Conservation (phyloP, 2,888 invertebrate species). For the Eupelmus urozonus region DNA sequence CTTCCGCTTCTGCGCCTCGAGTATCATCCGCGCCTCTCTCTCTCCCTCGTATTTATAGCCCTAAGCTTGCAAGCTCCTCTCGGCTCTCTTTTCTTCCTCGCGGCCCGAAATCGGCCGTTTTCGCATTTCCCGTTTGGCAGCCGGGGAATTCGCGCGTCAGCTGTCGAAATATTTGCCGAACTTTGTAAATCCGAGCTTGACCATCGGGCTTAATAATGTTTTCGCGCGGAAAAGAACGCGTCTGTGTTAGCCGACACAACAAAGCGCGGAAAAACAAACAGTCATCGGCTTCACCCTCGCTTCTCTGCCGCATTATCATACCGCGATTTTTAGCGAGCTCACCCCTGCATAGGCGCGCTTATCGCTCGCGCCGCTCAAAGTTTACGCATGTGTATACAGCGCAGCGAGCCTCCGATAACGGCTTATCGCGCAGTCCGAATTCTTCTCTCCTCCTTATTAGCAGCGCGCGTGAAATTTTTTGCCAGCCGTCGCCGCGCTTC, state of each 20-base stretch:
- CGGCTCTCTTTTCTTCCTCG: too few species aligned
- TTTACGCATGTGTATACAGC: slow-evolving; percentile 13
- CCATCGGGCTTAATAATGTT: too few species aligned
- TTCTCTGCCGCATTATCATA: slow-evolving; percentile 2
- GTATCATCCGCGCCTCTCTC: not conserved
- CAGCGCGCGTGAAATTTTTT: too few species aligned
- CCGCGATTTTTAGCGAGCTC: slow-evolving; percentile 17
- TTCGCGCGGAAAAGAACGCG: too few species aligned
- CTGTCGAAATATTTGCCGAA: too few species aligned
- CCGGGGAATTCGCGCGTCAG: too few species aligned
- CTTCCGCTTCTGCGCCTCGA: not conserved
- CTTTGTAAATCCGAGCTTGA: too few species aligned
- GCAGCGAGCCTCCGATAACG: slow-evolving; percentile 1
- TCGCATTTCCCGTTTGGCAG: too few species aligned
- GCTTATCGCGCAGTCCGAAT: slow-evolving; percentile 7
- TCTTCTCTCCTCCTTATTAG: not conserved
- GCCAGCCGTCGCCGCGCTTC: too few species aligned
- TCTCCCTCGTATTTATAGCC: not conserved
- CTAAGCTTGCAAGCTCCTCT: too few species aligned
- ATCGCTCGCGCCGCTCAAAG: slow-evolving; percentile 37
- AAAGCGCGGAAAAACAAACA: not conserved
- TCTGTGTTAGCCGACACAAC: not conserved
- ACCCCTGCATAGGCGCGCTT: not conserved
- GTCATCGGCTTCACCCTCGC: too few species aligned
- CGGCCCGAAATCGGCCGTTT: too few species aligned